A percentile compares a stretch with the other conserved stretches of the same genome.
phyloP scores from a whole-genome alignment of 2,113 vertebrate species.

The Callochromis pleurospilus region DNA sequence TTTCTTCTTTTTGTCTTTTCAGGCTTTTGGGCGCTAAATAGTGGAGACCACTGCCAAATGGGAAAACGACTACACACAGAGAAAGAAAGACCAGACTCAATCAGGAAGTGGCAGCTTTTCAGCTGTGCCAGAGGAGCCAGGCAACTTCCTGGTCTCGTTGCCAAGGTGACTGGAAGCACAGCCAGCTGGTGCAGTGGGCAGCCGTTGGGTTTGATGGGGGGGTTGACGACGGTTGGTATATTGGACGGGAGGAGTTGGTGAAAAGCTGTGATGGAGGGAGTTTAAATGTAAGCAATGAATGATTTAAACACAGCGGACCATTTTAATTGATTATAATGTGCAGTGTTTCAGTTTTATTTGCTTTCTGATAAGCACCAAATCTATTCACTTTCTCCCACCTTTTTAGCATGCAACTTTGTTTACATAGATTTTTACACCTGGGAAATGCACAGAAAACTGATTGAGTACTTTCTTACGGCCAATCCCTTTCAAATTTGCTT shows the following conservation, averaged over 20 bases:
- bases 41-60: slow-evolving; percentile 40
- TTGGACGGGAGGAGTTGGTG: neutral
- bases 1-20: slow-evolving; percentile 15
- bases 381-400: neutral
- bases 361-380: neutral
- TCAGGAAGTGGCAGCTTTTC: slow-evolving; percentile 72
- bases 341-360: no score
- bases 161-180: slow-evolving; percentile 56
- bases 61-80: slow-evolving; percentile 45
- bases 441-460: neutral
- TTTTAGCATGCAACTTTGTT: neutral
- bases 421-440: neutral
- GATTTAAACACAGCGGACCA: neutral
- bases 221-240: slow-evolving; percentile 39
- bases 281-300: slow-evolving; percentile 45
- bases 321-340: neutral
- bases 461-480: neutral
- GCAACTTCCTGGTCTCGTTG: slow-evolving; percentile 69
- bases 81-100: slow-evolving; percentile 62
- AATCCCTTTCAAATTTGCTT: neutral
- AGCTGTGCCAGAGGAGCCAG: slow-evolving; percentile 59
- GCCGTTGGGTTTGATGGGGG: slow-evolving; percentile 19
- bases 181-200: slow-evolving; percentile 61
- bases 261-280: neutral
- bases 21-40: slow-evolving; percentile 41